These are phyloP conservation scores for Calcarius lapponicus DNA, from an alignment of 2,797 vertebrate species.

Conservation along the genomic window DNA sequence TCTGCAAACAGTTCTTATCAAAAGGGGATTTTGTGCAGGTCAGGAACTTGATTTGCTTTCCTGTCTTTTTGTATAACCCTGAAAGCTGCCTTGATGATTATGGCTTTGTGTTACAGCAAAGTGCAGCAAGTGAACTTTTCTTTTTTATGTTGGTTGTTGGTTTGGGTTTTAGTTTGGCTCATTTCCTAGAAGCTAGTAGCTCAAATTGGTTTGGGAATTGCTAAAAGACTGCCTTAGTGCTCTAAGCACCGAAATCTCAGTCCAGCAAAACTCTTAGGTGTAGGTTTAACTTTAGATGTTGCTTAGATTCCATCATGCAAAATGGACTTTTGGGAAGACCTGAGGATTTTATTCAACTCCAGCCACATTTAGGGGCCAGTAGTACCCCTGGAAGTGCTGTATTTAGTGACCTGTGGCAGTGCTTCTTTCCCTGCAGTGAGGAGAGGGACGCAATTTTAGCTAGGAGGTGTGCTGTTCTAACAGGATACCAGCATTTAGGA, in stretches of 20 bases:
- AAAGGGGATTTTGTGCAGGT: not conserved
- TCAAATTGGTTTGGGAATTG: not conserved
- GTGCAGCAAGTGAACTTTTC: not conserved
- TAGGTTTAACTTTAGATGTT: not conserved
- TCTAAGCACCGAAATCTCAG: not conserved
- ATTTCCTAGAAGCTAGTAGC: not conserved
- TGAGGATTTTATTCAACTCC: not conserved
- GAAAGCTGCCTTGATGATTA: not conserved
- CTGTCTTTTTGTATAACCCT: not conserved
- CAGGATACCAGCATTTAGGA: not conserved
- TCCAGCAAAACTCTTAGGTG: not conserved
- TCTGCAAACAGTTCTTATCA: not conserved
- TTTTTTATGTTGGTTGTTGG: not conserved
- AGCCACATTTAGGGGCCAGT: not conserved
- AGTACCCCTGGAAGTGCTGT: not conserved
- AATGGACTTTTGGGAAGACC: not conserved
- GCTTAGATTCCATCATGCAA: not conserved
- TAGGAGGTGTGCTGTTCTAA: not conserved
- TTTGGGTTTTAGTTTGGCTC: not conserved
- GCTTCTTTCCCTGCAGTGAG: not conserved
- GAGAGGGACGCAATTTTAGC: not conserved
- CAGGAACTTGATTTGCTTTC: not conserved
- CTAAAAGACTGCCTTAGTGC: not conserved
- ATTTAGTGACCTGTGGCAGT: not conserved
- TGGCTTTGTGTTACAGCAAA: not conserved